These are phyloP conservation scores for Drosophila robusta DNA, from an alignment of 2,888 invertebrate species.

Conservation along the genomic window DNA sequence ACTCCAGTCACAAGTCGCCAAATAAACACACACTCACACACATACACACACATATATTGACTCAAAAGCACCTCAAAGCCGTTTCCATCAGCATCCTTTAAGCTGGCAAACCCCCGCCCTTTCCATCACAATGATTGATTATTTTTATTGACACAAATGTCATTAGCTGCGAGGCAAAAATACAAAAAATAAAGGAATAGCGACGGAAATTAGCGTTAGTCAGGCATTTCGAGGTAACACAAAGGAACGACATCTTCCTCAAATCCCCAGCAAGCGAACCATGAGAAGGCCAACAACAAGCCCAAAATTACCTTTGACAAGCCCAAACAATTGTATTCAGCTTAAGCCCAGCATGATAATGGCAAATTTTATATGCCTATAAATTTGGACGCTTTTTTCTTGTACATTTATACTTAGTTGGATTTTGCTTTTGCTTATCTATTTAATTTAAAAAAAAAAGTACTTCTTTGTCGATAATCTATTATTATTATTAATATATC, in stretches of 20 bases:
- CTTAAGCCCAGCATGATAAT: background rate
- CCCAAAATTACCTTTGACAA: conserved; percentile 30
- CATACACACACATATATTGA: conserved; percentile 5
- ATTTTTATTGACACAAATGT: conserved; percentile 71
- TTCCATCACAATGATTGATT: conserved; percentile 67
- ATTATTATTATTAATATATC: too few species aligned
- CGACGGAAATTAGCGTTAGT: conserved; percentile 65
- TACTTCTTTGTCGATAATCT: too few species aligned
- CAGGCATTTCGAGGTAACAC: conserved; percentile 47
- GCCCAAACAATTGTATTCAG: conserved; percentile 2
- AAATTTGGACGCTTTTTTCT: background rate
- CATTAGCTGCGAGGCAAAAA: conserved; percentile 40
- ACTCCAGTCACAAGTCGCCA: conserved; percentile 21
- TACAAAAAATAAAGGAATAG: conserved; percentile 20
- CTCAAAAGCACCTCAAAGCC: conserved; percentile 17
- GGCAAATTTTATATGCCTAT: background rate
- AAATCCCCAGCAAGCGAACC: conserved; percentile 30
- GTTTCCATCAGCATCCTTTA: conserved; percentile 23
- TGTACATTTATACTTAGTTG: too few species aligned
- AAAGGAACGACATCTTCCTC: conserved; percentile 23
- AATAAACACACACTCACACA: too few species aligned
- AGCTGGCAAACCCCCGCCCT: conserved; percentile 6
- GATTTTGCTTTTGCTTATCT: background rate
- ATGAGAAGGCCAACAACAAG: conserved; percentile 26
- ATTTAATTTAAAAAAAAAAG: background rate